A percentile compares a stretch with the other conserved stretches of the same genome.
phyloP scores from a whole-genome alignment of 2,113 vertebrate species.

The Plecotus auritus region DNA sequence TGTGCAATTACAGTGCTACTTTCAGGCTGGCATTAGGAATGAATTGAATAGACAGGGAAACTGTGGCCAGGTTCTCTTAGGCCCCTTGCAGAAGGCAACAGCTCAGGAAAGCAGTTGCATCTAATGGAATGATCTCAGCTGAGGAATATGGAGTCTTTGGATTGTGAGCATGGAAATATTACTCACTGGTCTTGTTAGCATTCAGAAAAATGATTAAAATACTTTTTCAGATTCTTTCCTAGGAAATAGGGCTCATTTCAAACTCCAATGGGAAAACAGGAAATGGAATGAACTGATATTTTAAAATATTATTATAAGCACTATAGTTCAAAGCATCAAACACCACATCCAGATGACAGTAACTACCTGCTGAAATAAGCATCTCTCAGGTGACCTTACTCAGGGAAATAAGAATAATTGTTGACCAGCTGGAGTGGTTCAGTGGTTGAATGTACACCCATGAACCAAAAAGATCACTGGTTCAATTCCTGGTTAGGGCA shows the following conservation, averaged over 20 bases:
- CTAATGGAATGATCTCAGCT: not conserved
- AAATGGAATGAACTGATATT: constrained; percentile 7
- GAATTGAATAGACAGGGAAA: not conserved
- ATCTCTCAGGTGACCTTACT: not conserved
- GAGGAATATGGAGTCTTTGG: not conserved
- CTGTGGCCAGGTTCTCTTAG: not conserved
- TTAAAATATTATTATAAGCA: constrained; percentile 3
- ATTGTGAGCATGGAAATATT: not conserved
- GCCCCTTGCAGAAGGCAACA: not conserved
- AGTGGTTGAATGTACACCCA: too few relatives aligned
- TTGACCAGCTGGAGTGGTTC: not conserved
- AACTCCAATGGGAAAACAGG: not conserved
- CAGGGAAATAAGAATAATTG: not conserved
- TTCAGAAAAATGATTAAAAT: not conserved
- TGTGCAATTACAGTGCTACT: not conserved
- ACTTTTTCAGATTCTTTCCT: not conserved
- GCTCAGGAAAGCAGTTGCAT: not conserved
- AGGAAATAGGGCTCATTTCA: not conserved
- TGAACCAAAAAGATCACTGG: too few relatives aligned
- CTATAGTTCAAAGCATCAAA: not conserved
- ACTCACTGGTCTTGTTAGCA: not conserved
- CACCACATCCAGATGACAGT: not conserved
- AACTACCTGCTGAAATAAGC: not conserved
- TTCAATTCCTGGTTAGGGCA: too few relatives aligned
- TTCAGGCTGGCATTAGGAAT: not conserved